Percentiles rank a stretch among this genome's conserved stretches.
Evolutionary conservation across 2,113 vertebrate species (phyloP).

Genomic region (Bambusicola thoracicus): DNA sequence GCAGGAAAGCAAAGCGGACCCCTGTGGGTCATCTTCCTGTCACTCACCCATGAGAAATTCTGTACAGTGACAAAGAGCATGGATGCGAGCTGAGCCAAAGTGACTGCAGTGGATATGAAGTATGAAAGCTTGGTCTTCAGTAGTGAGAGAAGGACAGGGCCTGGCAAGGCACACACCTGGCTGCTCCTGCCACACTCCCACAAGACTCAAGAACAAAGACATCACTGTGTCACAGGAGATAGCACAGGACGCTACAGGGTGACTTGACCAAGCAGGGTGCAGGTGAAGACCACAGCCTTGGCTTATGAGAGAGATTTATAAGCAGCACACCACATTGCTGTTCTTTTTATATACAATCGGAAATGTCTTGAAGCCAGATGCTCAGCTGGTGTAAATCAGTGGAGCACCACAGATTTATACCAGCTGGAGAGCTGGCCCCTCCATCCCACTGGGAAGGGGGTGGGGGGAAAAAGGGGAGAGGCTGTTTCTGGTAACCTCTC

Average conservation of each 20-base stretch:
- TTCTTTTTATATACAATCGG: constrained; percentile 34
- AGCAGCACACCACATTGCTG: neutral
- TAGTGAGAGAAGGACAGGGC: accelerated
- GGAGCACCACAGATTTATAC: constrained; percentile 45
- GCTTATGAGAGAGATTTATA: neutral
- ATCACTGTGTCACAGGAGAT: neutral
- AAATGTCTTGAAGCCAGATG: constrained; percentile 66
- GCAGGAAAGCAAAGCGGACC: neutral
- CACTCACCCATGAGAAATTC: neutral
- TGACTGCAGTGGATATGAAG: neutral
- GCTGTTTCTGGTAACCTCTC: constrained; percentile 48
- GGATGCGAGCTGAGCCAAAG: neutral
- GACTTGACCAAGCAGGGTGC: accelerated
- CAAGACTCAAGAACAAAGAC: neutral
- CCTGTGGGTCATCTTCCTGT: neutral
- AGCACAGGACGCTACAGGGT: neutral
- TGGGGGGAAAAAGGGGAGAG: constrained; percentile 14
- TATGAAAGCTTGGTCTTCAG: neutral
- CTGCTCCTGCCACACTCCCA: neutral
- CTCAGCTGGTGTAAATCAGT: constrained; percentile 61
- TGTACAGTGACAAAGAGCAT: neutral
- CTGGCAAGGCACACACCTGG: neutral
- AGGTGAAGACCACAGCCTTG: neutral
- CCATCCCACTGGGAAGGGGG: constrained; percentile 4
- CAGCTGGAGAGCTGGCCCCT: constrained; percentile 40